Percentiles rank a stretch among this genome's conserved stretches.
These are phyloP conservation scores for Perognathus longimembris DNA, from an alignment of 2,113 vertebrate species.

Conservation along the genomic window DNA sequence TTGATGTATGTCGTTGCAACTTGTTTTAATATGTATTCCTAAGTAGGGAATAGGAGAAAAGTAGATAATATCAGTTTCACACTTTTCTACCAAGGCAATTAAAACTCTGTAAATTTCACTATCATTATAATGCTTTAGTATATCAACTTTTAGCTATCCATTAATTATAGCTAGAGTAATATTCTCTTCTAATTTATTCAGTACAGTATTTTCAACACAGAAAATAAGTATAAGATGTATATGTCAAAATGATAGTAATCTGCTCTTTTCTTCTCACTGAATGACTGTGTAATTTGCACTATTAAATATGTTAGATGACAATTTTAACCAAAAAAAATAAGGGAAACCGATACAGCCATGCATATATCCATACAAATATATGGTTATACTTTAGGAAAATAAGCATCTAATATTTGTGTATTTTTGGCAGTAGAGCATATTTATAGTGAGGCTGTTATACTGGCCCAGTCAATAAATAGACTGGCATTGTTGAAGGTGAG, in stretches of 20 bases:
- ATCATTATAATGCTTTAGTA: constrained; percentile 26
- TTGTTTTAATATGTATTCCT: constrained; percentile 98
- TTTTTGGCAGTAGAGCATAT: background rate
- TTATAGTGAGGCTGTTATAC: constrained; percentile 36
- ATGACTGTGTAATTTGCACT: constrained; percentile 58
- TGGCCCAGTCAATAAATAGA: constrained; percentile 56
- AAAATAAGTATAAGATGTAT: background rate
- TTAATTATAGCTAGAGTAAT: background rate
- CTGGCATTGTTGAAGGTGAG: constrained; percentile 59
- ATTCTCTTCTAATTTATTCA: background rate
- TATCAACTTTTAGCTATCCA: background rate
- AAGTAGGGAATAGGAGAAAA: constrained; percentile 40
- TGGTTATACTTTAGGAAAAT: background rate
- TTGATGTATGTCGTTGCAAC: constrained; percentile 95
- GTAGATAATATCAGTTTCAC: constrained; percentile 57
- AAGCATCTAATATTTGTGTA: background rate
- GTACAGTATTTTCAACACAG: constrained; percentile 12
- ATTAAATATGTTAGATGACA: constrained; percentile 67
- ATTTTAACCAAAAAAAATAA: constrained; percentile 17
- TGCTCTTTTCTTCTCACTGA: background rate
- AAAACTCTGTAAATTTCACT: background rate
- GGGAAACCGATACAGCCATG: background rate
- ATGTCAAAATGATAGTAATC: background rate
- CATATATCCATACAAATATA: background rate
- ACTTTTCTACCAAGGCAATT: background rate